Conservation (phyloP, 1,140 invertebrate species). For the Apolygus lucorum region DNA sequence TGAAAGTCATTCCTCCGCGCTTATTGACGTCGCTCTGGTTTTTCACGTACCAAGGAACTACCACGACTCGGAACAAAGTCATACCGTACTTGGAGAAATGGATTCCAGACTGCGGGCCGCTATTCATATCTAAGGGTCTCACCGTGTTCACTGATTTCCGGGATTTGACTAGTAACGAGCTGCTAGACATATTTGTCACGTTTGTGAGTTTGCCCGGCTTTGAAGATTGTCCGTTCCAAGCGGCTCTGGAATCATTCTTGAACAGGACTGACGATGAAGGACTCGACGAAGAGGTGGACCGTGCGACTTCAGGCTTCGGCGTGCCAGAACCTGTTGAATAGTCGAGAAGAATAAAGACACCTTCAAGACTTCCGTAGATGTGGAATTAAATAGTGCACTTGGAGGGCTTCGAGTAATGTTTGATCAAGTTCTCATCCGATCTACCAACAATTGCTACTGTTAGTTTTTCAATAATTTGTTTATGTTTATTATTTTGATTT, state of each 20-base stretch:
- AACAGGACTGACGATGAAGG: too few relatives aligned
- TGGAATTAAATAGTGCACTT: too few relatives aligned
- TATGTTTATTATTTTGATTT: too few relatives aligned
- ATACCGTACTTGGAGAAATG: conserved; percentile 37
- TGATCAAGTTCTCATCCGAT: too few relatives aligned
- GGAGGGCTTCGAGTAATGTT: too few relatives aligned
- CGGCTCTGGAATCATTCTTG: conserved; percentile 35
- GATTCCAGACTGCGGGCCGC: conserved; percentile 43
- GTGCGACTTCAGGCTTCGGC: too few relatives aligned
- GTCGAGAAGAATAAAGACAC: too few relatives aligned
- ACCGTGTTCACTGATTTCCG: conserved; percentile 43
- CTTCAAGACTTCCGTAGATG: too few relatives aligned
- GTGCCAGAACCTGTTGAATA: too few relatives aligned
- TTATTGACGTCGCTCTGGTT: conserved; percentile 23
- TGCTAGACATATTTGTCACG: conserved; percentile 39
- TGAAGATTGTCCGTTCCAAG: conserved; percentile 33
- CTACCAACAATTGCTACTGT: too few relatives aligned
- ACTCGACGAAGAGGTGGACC: too few relatives aligned
- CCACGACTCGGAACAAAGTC: background rate
- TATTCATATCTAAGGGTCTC: conserved; percentile 39
- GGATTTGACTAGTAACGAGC: conserved; percentile 37
- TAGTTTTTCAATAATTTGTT: too few relatives aligned
- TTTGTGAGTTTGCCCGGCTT: conserved; percentile 43
- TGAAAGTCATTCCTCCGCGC: background rate
- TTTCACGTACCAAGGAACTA: conserved; percentile 17